Base-by-base conservation (phyloP, 2,888 invertebrate genomes). In the Drepanosiphum platanoidis region DNA sequence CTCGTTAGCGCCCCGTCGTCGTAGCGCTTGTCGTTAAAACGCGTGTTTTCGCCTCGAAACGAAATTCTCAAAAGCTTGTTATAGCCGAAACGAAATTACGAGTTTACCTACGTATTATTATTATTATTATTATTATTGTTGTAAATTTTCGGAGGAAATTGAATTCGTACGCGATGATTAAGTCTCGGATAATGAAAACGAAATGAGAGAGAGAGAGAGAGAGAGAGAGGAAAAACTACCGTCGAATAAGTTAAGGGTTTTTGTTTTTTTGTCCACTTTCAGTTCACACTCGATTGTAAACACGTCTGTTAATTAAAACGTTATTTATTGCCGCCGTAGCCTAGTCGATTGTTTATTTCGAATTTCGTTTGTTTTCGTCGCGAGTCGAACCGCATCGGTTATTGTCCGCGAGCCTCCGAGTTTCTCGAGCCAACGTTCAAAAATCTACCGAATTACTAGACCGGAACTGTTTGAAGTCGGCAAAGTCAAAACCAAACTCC, bases 1-100 rank as follows among this genome's bases (percentile, higher is more conserved):
- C 68, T 18, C 18, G 32, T 80, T 80, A 79, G 5, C 0, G 68
- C 18, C 9, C n/a, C 11, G 36, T 22, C 15, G 42, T 61, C 71
- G 39, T 30, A 18, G n/a, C 52, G 52, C 52, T n/a, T 32, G 15
- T 15, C 30, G 66, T 78, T 39, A 61, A 61, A 34, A 32, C 5
- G 32, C 27, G 39, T 64, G 46, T 34, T 11, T 27, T 68, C 42
- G 52, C 15, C 4, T 70, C 22, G 18, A 70, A 71, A 80, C 58
- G 22, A 30, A 80, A 71, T 80, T 39, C 70, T 9, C 18, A 5
- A 36, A 80, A 80, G 52, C 80, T 27, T 11, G 36, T 11, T 27
- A 36, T 36, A 80, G 18, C 7, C 27, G 52, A 70, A 58, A 80
- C 36, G 8, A 30, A 80, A 70, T 70, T 30, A 58, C 11, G 1